These are phyloP conservation scores for Centruroides sculpturatus DNA, from an alignment of 1,140 invertebrate genomes.

Conservation along the genomic window DNA sequence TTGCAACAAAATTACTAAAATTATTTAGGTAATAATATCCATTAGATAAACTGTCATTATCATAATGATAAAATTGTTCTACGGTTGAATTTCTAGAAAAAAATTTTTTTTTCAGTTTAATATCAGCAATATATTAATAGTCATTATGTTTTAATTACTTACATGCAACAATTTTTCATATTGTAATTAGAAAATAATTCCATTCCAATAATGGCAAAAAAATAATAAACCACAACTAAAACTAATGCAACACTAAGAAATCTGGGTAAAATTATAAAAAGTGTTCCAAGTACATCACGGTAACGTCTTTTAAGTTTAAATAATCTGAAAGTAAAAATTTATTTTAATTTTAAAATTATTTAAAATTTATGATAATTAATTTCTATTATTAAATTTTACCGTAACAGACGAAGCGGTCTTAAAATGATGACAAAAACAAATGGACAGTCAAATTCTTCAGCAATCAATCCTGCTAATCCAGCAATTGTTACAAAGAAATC, in stretches of 20 bases:
- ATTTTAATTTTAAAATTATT: too few species aligned
- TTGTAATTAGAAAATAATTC: constrained; percentile 63
- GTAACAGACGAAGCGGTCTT: constrained; percentile 29
- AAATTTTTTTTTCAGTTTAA: neutral
- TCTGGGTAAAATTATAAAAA: constrained; percentile 62
- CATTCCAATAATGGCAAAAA: constrained; percentile 84
- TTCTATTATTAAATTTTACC: constrained; percentile 33
- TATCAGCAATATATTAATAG: too few species aligned
- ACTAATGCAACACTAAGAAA: constrained; percentile 59
- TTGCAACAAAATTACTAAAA: constrained; percentile 44
- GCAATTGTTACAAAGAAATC: constrained; percentile 30
- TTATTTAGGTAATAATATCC: constrained; percentile 81
- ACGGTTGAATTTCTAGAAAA: constrained; percentile 59
- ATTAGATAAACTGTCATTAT: constrained; percentile 40
- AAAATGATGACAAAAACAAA: constrained; percentile 31
- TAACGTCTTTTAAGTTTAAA: constrained; percentile 67
- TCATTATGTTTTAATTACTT: constrained; percentile 24
- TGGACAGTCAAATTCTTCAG: constrained; percentile 23
- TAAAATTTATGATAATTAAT: neutral
- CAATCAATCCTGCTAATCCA: constrained; percentile 27
- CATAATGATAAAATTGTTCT: constrained; percentile 65
- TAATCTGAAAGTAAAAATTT: constrained; percentile 23
- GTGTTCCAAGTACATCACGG: constrained; percentile 73
- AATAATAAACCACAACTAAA: constrained; percentile 76
- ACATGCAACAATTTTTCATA: constrained; percentile 72